Conservation (phyloP, 1,140 invertebrate species). For the Procambarus virginalis region DNA sequence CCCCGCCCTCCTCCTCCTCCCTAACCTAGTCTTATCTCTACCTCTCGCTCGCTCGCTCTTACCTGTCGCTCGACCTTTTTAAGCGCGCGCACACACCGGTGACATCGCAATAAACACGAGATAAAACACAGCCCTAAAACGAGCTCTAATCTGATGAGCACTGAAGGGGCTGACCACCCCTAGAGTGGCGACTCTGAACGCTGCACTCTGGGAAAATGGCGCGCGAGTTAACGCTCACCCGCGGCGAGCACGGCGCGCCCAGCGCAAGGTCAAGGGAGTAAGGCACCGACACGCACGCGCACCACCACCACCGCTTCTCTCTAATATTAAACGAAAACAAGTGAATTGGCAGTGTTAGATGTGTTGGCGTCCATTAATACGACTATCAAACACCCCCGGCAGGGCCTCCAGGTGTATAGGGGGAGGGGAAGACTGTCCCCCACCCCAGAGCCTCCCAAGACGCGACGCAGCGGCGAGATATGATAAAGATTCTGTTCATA, state of each 20-base stretch:
- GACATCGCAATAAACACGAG: neutral
- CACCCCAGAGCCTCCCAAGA: too few species aligned
- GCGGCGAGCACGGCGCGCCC: constrained; percentile 2
- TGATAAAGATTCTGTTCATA: too few species aligned
- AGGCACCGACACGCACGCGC: constrained; percentile 14
- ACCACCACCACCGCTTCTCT: neutral
- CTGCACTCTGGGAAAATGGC: neutral
- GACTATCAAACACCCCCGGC: too few species aligned
- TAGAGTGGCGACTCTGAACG: neutral
- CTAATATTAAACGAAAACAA: constrained; percentile 1
- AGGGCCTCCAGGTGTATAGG: too few species aligned
- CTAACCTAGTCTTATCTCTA: too few species aligned
- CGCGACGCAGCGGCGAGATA: too few species aligned
- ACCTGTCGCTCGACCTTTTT: neutral
- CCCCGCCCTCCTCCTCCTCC: too few species aligned
- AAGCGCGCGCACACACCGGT: neutral
- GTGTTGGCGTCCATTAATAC: too few species aligned
- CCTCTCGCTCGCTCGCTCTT: too few species aligned
- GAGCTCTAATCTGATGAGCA: neutral
- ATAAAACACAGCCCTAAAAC: neutral
- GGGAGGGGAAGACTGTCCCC: too few species aligned
- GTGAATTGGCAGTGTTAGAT: neutral
- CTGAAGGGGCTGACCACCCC: neutral
- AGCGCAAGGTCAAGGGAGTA: constrained; percentile 12
- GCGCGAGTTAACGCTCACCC: neutral